Conservation (phyloP, 1,140 invertebrate species). For the Drosophila malerkotliana region DNA sequence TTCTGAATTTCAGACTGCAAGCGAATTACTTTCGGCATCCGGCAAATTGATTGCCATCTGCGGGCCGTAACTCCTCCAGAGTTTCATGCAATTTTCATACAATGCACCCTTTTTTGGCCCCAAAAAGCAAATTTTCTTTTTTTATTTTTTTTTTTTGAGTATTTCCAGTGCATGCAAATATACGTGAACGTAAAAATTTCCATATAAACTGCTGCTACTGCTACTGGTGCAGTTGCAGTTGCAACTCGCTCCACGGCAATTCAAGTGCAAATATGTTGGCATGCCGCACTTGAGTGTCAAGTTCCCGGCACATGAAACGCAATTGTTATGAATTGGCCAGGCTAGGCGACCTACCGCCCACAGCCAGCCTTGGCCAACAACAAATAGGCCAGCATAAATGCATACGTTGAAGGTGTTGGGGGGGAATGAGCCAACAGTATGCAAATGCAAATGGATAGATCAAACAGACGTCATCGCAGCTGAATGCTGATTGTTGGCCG, state of each 20-base stretch:
- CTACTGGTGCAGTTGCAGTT: slow-evolving; percentile 35
- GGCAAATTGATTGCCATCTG: slow-evolving; percentile 73
- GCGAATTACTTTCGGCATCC: slow-evolving; percentile 68
- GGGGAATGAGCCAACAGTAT: slow-evolving; percentile 17
- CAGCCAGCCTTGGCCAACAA: slow-evolving; percentile 5
- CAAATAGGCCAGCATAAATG: slow-evolving; percentile 3
- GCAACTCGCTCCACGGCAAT: slow-evolving; percentile 54
- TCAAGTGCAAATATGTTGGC: slow-evolving; percentile 79
- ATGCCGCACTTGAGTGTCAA: slow-evolving; percentile 76
- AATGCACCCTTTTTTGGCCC: slow-evolving; percentile 40
- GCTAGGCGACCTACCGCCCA: slow-evolving; percentile 15
- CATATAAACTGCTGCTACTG: slow-evolving; percentile 65
- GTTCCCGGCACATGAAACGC: slow-evolving; percentile 71
- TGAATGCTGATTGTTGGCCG: slow-evolving; percentile 59
- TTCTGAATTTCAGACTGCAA: slow-evolving; percentile 37
- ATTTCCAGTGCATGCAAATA: slow-evolving; percentile 64
- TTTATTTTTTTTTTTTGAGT: slow-evolving; percentile 7
- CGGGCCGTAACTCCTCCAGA: slow-evolving; percentile 18
- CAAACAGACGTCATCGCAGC: slow-evolving; percentile 52
- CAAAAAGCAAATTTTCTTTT: slow-evolving; percentile 19
- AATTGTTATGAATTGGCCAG: slow-evolving; percentile 75
- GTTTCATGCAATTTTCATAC: slow-evolving; percentile 63
- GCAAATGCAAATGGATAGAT: slow-evolving; percentile 62
- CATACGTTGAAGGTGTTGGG: slow-evolving; percentile 28
- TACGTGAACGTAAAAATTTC: slow-evolving; percentile 70